Evolutionary conservation across 1,140 invertebrate species (phyloP), one percentile per base, ranked within the genome.

Genomic region (Aphidius gifuensis): DNA sequence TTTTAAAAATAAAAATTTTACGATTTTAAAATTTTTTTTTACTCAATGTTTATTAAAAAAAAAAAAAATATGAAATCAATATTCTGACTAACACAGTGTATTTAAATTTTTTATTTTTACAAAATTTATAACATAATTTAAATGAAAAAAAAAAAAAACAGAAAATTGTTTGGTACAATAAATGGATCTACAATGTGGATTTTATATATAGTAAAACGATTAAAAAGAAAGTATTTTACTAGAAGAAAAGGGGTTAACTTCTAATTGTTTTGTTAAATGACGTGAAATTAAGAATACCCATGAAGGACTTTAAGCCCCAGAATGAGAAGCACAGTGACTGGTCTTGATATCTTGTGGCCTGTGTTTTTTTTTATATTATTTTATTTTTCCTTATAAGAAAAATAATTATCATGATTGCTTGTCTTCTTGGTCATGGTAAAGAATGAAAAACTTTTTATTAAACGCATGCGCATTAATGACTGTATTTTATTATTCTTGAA

Each of bases 251-350:
- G 79, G 75, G 79, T 80, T 80, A 81, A 80, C 78, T 79, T 79
- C 77, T 80, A 81, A 81, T 81, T 81, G 80, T 81, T 81, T 81
- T 81, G 80, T 81, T 81, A 80, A 81, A 81, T 81, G 80, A 81
- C 77, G 77, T 79, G 79, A 76, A 74, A 81, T 79, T 81, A 81
- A 81, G 78, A 80, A 80, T 80, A 75, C 75, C 70, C 68, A 68
- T 32, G 69, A 66, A 77, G 73, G 75, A 76, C 76, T 78, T 4
- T 80, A 79, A 80, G 77, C 76, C 68, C 73, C 74, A 68, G 67
- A 66, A 73, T 71, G 66, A 71, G 66, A 65, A 68, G 60, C 53
- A 60, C 64, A 61, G 68, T 65, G 23, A 32, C 23, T 32, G 23
- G 23, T 32, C 23, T 32, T 32, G 23, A 32, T 32, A 32, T 32